These are phyloP conservation scores for Microcaecilia unicolor DNA, from an alignment of 2,797 vertebrate genomes.

Conservation along the genomic window DNA sequence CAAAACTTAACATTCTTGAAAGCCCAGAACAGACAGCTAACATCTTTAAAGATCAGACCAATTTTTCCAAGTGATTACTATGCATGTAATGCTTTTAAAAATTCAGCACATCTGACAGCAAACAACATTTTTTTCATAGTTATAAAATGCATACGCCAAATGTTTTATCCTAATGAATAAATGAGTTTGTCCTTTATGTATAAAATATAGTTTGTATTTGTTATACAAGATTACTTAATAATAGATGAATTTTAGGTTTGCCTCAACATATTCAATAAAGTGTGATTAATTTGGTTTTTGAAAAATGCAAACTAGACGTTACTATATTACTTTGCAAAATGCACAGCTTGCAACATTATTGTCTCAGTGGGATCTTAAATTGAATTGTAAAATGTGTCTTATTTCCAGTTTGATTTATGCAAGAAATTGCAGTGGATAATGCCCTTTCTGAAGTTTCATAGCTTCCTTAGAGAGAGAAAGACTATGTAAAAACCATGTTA, in stretches of 20 bases:
- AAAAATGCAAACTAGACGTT: constrained; percentile 79
- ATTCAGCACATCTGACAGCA: constrained; percentile 40
- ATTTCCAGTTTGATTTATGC: constrained; percentile 75
- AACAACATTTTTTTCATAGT: constrained; percentile 54
- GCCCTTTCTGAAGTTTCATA: constrained; percentile 60
- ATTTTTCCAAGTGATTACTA: constrained; percentile 41
- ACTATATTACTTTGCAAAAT: constrained; percentile 73
- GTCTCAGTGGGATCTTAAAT: constrained; percentile 78
- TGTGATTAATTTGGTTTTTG: constrained; percentile 79
- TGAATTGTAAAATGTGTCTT: constrained; percentile 77
- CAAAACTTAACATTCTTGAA: constrained; percentile 2
- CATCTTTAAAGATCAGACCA: constrained; percentile 26
- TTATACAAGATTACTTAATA: constrained; percentile 71
- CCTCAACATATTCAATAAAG: constrained; percentile 69
- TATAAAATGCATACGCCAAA: constrained; percentile 62
- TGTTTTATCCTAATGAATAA: constrained; percentile 74
- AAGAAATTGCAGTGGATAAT: constrained; percentile 65
- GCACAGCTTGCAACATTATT: constrained; percentile 79
- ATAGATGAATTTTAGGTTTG: constrained; percentile 75
- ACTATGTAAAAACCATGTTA: constrained; percentile 47
- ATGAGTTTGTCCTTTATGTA: constrained; percentile 77
- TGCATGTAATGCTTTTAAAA: constrained; percentile 44
- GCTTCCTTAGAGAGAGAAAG: constrained; percentile 47
- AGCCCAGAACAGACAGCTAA: background rate
- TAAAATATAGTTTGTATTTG: constrained; percentile 74